Percentiles rank a stretch among this genome's conserved stretches.
Conservation (phyloP, 37 sponge, comb jelly and placozoan species). For the Halisarca cf. caerulea region DNA sequence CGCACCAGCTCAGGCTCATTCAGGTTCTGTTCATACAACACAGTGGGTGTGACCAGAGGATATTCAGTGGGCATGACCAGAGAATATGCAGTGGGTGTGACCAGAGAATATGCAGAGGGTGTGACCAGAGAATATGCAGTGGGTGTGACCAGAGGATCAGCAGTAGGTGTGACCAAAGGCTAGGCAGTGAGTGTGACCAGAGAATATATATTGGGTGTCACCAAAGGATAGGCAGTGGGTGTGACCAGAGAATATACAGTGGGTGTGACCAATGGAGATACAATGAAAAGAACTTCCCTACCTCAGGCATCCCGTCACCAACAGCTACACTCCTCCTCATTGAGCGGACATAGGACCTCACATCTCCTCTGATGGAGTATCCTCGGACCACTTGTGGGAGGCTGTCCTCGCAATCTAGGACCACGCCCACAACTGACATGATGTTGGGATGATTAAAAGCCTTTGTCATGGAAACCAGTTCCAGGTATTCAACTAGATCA, state of each 20-base stretch:
- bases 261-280: not conserved
- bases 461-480: not conserved
- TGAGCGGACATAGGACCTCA: not conserved
- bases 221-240: too few relatives aligned
- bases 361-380: not conserved
- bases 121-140: too few relatives aligned
- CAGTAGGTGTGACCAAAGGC: too few relatives aligned
- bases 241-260: too few relatives aligned
- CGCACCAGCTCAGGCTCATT: not conserved
- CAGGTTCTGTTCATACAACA: not conserved
- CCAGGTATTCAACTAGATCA: not conserved
- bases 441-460: not conserved
- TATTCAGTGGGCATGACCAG: too few relatives aligned
- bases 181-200: too few relatives aligned
- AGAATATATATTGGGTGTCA: too few relatives aligned
- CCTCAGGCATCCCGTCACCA: constrained; percentile 11
- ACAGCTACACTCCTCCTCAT: not conserved
- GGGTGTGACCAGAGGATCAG: too few relatives aligned
- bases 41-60: not conserved
- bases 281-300: not conserved
- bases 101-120: too few relatives aligned
- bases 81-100: too few relatives aligned
- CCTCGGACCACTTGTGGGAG: constrained; percentile 1
- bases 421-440: not conserved
- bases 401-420: not conserved